phyloP scores from a whole-genome alignment of 37 sponge, comb jelly and placozoan species.

The Beroe forskalii region DNA sequence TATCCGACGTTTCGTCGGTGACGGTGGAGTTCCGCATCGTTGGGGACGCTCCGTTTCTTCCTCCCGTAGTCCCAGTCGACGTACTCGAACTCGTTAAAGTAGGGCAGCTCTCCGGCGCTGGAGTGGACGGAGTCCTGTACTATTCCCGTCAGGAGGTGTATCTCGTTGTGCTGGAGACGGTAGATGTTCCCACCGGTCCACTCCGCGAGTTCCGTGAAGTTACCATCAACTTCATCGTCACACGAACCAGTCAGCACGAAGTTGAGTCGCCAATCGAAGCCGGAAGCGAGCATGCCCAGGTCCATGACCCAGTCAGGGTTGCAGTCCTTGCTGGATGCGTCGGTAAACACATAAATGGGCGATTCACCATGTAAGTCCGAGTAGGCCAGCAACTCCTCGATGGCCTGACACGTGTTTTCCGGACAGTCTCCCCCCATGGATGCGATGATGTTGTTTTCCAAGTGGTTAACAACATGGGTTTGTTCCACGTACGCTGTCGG shows the following conservation, averaged over 20 bases:
- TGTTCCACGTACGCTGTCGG: background rate
- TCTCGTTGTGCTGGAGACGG: background rate
- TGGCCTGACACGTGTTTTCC: slow-evolving; percentile 23
- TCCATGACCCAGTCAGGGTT: background rate
- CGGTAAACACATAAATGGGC: slow-evolving; percentile 26
- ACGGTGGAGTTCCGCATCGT: background rate
- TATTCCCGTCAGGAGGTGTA: background rate
- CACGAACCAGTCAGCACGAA: slow-evolving; percentile 52
- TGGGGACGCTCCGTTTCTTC: background rate
- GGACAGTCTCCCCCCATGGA: slow-evolving; percentile 50
- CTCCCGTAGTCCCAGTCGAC: background rate
- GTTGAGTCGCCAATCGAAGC: background rate
- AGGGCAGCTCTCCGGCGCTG: background rate
- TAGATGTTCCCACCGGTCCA: slow-evolving; percentile 16
- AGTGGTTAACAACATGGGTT: background rate
- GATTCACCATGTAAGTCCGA: background rate
- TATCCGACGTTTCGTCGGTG: background rate
- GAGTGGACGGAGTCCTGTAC: background rate
- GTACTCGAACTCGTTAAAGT: background rate
- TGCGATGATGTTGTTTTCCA: background rate
- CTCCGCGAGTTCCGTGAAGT: slow-evolving; percentile 14
- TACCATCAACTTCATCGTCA: slow-evolving; percentile 19
- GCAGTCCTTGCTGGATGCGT: slow-evolving; percentile 60
- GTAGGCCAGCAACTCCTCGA: background rate
- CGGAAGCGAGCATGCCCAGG: background rate